These are phyloP conservation scores for Trichogramma evanescens DNA, from an alignment of 2,888 invertebrate species.

Conservation along the genomic window DNA sequence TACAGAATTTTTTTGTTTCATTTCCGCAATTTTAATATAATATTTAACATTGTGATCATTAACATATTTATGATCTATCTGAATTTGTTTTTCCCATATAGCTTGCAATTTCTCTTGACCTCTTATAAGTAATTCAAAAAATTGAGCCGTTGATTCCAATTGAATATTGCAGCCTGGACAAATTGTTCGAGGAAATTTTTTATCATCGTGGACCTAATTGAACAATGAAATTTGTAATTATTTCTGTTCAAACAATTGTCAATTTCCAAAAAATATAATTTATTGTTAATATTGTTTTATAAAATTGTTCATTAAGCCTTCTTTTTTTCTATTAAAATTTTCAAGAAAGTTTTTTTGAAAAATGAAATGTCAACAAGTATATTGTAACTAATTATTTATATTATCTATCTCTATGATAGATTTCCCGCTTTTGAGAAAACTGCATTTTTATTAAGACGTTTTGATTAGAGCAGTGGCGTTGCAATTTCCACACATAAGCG, in stretches of 20 bases:
- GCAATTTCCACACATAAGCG: no score
- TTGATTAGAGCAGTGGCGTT: no score
- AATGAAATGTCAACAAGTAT: background rate
- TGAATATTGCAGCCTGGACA: slow-evolving; percentile 73
- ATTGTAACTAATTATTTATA: no score
- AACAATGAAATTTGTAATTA: no score
- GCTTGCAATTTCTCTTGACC: slow-evolving; percentile 60
- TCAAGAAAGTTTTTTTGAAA: background rate
- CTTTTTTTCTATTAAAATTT: slow-evolving; percentile 3
- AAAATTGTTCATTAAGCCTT: background rate
- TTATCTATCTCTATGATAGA: no score
- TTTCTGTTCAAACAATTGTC: slow-evolving; percentile 39
- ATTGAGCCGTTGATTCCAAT: slow-evolving; percentile 66
- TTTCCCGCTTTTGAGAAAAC: no score
- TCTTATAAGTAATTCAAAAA: slow-evolving; percentile 63
- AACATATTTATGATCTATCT: slow-evolving; percentile 43
- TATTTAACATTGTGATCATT: slow-evolving; percentile 29
- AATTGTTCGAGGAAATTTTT: slow-evolving; percentile 62
- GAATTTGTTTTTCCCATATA: slow-evolving; percentile 49
- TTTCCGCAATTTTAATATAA: slow-evolving; percentile 23
- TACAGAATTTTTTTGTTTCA: slow-evolving; percentile 25
- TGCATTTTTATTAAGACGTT: no score
- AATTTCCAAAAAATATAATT: slow-evolving; percentile 1
- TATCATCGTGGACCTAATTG: slow-evolving; percentile 58
- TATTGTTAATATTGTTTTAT: background rate